These are phyloP conservation scores for Apodemia duryi DNA, from an alignment of 2,888 invertebrate species.

Conservation along the genomic window DNA sequence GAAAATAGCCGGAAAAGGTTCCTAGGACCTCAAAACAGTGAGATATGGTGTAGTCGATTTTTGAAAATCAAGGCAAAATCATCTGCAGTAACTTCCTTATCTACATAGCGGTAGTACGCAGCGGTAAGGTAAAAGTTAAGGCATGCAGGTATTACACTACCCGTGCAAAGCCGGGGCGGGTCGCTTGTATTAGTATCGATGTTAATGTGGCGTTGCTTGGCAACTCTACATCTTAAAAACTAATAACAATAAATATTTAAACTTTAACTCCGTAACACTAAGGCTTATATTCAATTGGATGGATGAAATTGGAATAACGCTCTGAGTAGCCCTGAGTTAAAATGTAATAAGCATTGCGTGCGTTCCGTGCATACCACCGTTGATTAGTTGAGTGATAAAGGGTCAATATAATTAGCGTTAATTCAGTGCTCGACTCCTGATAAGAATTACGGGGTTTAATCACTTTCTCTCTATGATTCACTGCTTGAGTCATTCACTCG, in stretches of 20 bases:
- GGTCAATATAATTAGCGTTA: constrained; percentile 42
- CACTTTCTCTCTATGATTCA: constrained; percentile 7
- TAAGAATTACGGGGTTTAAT: background rate
- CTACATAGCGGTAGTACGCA: too few species aligned
- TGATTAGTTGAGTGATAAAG: constrained; percentile 50
- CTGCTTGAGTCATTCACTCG: background rate
- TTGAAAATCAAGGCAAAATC: too few species aligned
- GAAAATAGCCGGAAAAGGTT: too few species aligned
- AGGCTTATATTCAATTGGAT: background rate
- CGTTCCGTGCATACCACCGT: constrained; percentile 47
- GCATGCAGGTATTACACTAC: too few species aligned
- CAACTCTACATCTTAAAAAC: background rate
- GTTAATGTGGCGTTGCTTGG: background rate
- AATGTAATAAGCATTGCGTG: constrained; percentile 23
- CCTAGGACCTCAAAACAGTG: too few species aligned
- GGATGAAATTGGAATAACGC: constrained; percentile 4
- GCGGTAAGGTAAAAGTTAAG: too few species aligned
- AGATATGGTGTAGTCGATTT: too few species aligned
- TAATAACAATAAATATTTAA: background rate
- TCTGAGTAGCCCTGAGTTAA: constrained; percentile 6
- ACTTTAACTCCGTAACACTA: background rate
- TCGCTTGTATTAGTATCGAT: too few species aligned
- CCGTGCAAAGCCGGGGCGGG: too few species aligned
- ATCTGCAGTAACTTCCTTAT: too few species aligned
- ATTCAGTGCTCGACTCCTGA: constrained; percentile 18